These are phyloP conservation scores for Megalurothrips usitatus DNA, from an alignment of 2,888 invertebrate species.

Conservation along the genomic window DNA sequence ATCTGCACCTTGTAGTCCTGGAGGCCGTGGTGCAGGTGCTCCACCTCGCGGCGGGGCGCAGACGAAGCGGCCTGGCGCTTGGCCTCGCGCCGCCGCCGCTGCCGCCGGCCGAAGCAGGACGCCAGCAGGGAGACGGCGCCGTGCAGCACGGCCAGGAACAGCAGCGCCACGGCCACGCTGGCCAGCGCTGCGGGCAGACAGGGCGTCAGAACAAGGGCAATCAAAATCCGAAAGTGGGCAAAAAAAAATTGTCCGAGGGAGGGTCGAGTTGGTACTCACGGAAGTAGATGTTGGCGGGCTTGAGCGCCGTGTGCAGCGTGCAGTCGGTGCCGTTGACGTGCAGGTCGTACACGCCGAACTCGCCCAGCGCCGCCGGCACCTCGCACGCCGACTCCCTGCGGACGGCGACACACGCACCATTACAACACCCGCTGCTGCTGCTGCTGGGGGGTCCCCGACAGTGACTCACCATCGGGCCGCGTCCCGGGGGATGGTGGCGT, in stretches of 20 bases:
- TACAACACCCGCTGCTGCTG: not conserved
- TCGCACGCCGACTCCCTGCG: constrained; percentile 58
- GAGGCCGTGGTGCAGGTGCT: constrained; percentile 47
- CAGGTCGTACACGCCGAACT: constrained; percentile 69
- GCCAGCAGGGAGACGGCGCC: constrained; percentile 40
- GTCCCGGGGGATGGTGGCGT: constrained; percentile 49
- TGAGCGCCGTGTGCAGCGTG: constrained; percentile 52
- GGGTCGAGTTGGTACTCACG: constrained; percentile 63
- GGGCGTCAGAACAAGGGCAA: not conserved
- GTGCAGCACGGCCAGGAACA: constrained; percentile 31
- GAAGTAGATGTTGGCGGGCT: constrained; percentile 66
- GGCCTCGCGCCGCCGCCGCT: constrained; percentile 44
- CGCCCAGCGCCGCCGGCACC: constrained; percentile 54
- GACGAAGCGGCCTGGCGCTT: constrained; percentile 41
- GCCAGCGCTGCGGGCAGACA: constrained; percentile 22
- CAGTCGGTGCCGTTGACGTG: constrained; percentile 53
- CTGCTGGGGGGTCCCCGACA: not conserved
- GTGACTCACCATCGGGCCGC: constrained; percentile 41
- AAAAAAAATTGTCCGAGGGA: too few relatives aligned
- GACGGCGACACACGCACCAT: too few relatives aligned
- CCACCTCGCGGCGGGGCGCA: constrained; percentile 46
- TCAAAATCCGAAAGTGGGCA: too few relatives aligned
- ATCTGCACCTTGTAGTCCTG: constrained; percentile 45
- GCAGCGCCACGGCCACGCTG: constrained; percentile 33
- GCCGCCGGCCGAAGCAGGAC: constrained; percentile 41